A percentile compares a stretch with the other conserved stretches of the same genome.
Conservation (phyloP, 2,797 vertebrate genomes). For the Sebastes steindachneri region DNA sequence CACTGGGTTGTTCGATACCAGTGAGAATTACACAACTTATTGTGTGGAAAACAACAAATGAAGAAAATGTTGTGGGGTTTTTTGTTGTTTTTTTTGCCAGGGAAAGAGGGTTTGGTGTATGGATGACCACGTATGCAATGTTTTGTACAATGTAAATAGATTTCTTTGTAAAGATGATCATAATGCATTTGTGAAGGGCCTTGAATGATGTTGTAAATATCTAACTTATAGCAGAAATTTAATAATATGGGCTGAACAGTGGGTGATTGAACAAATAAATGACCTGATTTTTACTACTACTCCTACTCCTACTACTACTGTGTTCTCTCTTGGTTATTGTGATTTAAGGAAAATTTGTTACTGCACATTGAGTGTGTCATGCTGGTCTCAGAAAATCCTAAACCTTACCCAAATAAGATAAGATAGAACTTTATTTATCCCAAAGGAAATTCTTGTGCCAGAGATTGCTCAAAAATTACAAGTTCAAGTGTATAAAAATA, state of each 20-base stretch:
- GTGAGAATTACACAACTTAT: background rate
- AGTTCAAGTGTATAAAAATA: no score
- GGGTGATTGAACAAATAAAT: constrained; percentile 77
- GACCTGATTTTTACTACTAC: constrained; percentile 61
- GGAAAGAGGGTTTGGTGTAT: constrained; percentile 37
- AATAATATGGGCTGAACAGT: constrained; percentile 56
- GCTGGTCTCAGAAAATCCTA: background rate
- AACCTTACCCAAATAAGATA: background rate
- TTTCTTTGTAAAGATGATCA: constrained; percentile 74
- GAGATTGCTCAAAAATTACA: no score
- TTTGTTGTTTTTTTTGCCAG: background rate
- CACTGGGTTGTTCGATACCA: background rate
- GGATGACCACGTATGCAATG: constrained; percentile 66
- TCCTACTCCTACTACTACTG: constrained; percentile 9
- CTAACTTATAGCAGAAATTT: constrained; percentile 79
- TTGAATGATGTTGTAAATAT: constrained; percentile 83
- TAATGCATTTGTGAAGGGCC: constrained; percentile 63
- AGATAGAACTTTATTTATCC: no score
- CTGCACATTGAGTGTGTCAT: background rate
- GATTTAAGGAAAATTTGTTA: background rate
- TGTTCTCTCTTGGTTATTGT: background rate
- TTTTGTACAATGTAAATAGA: constrained; percentile 84
- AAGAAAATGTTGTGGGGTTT: background rate
- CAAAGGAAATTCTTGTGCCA: no score
- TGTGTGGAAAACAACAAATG: background rate